Evolutionary conservation across 2,797 vertebrate species (phyloP).

Genomic region (Semotilus atromaculatus): DNA sequence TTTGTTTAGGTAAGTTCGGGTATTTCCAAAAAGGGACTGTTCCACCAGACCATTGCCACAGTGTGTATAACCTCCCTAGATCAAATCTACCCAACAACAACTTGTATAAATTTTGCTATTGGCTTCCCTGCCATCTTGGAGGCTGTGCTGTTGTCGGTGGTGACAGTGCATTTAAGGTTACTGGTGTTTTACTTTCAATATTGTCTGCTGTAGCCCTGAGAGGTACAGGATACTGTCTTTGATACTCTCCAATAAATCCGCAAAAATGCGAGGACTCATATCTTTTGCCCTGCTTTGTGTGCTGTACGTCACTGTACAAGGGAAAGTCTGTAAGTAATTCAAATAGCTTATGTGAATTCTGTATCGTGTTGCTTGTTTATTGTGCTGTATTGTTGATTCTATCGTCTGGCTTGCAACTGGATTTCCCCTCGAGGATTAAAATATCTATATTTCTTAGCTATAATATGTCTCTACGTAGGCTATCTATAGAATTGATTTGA

Average conservation of each 20-base stretch:
- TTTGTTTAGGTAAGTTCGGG: slow-evolving; percentile 27
- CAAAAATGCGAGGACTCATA: slow-evolving; percentile 30
- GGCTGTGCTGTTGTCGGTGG: slow-evolving; percentile 39
- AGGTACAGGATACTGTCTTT: background rate
- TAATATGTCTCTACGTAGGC: background rate
- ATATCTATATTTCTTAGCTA: background rate
- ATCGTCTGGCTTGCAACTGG: background rate
- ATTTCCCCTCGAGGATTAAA: background rate
- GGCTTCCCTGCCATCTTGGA: slow-evolving; percentile 31
- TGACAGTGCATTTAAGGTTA: background rate
- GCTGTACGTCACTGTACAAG: slow-evolving; percentile 32
- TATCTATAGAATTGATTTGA: background rate
- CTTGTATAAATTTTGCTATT: slow-evolving; percentile 51
- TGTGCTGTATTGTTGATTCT: background rate
- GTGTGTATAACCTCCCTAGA: background rate
- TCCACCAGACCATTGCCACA: background rate
- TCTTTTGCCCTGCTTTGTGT: slow-evolving; percentile 21
- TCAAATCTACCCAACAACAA: slow-evolving; percentile 61
- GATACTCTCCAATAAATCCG: background rate
- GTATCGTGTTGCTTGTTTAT: background rate
- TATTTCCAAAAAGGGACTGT: slow-evolving; percentile 22
- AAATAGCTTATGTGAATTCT: background rate
- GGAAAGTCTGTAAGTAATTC: slow-evolving; percentile 48
- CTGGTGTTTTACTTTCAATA: slow-evolving; percentile 10
- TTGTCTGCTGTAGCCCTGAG: background rate